These are phyloP conservation scores for Chlorospingus semifuscus DNA, from an alignment of 2,797 vertebrate genomes.

Conservation along the genomic window DNA sequence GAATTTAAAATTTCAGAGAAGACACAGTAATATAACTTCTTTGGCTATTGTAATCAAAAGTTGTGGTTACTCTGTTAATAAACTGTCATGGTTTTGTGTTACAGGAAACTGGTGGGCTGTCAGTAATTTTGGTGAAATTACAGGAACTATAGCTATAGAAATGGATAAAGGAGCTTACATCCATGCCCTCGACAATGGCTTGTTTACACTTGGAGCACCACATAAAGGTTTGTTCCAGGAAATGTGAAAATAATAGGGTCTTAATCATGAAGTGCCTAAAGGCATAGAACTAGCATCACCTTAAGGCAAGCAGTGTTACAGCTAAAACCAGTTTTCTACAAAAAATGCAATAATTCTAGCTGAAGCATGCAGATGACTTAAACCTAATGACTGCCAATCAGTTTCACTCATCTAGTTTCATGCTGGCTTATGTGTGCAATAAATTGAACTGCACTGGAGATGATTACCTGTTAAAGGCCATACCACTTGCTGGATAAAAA, in stretches of 20 bases:
- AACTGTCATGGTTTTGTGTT: not conserved
- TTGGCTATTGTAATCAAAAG: not conserved
- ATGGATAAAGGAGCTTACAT: conserved; percentile 91
- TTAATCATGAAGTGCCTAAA: not conserved
- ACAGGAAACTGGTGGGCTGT: conserved; percentile 92
- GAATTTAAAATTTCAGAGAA: not conserved
- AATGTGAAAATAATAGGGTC: not conserved
- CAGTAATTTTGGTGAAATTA: conserved; percentile 86
- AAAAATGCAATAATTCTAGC: not conserved
- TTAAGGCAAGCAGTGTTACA: not conserved
- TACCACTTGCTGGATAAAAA: not conserved
- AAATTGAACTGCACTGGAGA: not conserved
- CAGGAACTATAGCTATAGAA: conserved; percentile 90
- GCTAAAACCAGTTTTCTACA: not conserved
- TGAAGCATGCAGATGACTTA: not conserved
- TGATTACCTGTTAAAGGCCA: not conserved
- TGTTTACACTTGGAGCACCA: conserved; percentile 92
- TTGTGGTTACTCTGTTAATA: not conserved
- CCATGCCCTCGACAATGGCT: conserved; percentile 92
- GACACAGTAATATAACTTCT: fast-evolving
- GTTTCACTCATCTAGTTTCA: not conserved
- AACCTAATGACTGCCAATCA: not conserved
- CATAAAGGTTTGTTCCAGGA: conserved; percentile 83
- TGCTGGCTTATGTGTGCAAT: not conserved
- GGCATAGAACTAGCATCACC: not conserved